Percentiles rank a stretch among this genome's conserved stretches.
These are phyloP conservation scores for Phataginus tetradactyla DNA, from an alignment of 2,797 vertebrate genomes.

Conservation along the genomic window DNA sequence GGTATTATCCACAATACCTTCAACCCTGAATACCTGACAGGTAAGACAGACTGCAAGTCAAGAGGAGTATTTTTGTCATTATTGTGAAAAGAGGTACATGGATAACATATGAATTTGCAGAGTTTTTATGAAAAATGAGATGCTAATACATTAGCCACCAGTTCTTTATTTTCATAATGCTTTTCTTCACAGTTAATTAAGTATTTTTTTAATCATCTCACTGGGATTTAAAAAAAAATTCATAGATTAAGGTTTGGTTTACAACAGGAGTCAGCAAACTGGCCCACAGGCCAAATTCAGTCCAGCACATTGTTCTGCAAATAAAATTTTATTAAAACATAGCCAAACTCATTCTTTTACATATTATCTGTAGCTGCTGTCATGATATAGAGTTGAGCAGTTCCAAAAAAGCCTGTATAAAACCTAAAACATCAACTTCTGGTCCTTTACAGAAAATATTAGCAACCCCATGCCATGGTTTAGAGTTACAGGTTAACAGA, in stretches of 20 bases:
- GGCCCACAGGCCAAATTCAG: background rate
- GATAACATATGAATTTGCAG: background rate
- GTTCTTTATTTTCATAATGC: background rate
- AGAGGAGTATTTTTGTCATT: background rate
- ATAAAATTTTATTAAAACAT: background rate
- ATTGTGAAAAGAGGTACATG: background rate
- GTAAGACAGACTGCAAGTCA: background rate
- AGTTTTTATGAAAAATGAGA: constrained; percentile 7
- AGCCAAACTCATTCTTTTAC: background rate
- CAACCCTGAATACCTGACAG: background rate
- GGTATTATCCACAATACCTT: background rate
- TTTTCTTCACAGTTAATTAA: background rate
- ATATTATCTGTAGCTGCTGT: background rate
- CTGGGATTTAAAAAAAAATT: background rate
- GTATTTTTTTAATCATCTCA: background rate
- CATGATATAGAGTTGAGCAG: background rate
- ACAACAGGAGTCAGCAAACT: background rate
- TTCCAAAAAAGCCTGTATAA: background rate
- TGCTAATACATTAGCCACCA: background rate
- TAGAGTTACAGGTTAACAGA: background rate
- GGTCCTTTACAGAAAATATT: background rate
- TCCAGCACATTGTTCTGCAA: background rate
- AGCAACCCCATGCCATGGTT: background rate
- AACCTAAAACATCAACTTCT: background rate
- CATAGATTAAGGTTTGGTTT: background rate